Percentiles rank a stretch among this genome's conserved stretches.
phyloP scores from a whole-genome alignment of 2,888 invertebrate genomes.

The Orthonychiurus folsomi region DNA sequence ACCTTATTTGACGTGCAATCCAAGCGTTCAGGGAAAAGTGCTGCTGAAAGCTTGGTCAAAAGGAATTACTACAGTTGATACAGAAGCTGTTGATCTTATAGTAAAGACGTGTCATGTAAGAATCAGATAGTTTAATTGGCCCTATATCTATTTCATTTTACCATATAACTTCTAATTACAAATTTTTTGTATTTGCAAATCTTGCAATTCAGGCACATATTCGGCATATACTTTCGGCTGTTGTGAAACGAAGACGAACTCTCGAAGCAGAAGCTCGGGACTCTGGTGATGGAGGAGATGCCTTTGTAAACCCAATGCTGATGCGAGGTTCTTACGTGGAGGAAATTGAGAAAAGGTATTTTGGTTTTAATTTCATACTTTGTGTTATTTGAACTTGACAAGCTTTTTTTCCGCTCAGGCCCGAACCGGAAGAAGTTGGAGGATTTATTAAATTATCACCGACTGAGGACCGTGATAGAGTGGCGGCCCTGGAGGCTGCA shows the following conservation, averaged over 20 bases:
- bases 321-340: background rate
- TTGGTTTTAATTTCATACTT: too few species aligned
- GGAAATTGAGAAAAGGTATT: background rate
- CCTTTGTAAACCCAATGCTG: background rate
- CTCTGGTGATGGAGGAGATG: background rate
- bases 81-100: background rate
- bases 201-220: too few species aligned
- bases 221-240: too few species aligned
- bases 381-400: too few species aligned
- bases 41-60: constrained; percentile 5
- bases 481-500: background rate
- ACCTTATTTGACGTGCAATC: constrained; percentile 1
- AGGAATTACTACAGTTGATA: background rate
- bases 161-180: background rate
- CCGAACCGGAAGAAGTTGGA: background rate
- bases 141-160: too few species aligned
- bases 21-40: constrained; percentile 2
- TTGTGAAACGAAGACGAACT: too few species aligned
- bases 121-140: background rate
- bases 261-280: background rate
- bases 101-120: background rate
- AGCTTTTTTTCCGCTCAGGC: background rate
- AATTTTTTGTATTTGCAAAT: too few species aligned
- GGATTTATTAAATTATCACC: background rate
- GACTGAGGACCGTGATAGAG: background rate